These are phyloP conservation scores for Zonitis immaculata DNA, from an alignment of 2,888 invertebrate genomes.

Conservation along the genomic window DNA sequence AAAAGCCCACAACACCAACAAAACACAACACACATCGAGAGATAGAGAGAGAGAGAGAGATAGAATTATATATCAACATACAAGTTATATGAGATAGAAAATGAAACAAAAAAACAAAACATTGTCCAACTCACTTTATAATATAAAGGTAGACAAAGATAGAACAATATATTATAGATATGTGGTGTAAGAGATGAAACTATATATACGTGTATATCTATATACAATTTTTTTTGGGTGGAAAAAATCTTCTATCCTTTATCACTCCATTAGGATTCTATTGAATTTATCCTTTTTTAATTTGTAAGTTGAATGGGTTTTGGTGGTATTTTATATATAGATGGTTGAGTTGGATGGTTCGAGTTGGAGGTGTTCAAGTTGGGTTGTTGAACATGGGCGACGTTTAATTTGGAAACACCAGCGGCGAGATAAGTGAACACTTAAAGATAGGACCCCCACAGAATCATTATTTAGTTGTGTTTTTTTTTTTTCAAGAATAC, in stretches of 20 bases:
- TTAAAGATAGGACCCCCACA: not conserved
- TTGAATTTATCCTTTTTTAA: not conserved
- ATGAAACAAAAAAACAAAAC: not conserved
- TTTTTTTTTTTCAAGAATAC: no score
- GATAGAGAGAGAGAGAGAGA: not conserved
- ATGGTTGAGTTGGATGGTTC: conserved; percentile 9
- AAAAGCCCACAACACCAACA: conserved; percentile 33
- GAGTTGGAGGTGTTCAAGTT: conserved; percentile 17
- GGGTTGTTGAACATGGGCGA: conserved; percentile 33
- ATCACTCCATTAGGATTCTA: no score
- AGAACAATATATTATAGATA: no score
- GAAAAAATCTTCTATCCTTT: no score
- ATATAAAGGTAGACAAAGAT: no score
- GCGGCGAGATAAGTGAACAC: conserved; percentile 23
- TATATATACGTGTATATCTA: no score
- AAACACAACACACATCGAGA: conserved; percentile 9
- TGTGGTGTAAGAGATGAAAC: no score
- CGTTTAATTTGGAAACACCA: conserved; percentile 37
- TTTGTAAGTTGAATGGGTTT: conserved; percentile 6
- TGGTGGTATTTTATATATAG: conserved; percentile 1
- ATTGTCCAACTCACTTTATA: not conserved
- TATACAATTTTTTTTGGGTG: no score
- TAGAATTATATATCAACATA: no score
- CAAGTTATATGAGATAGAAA: no score
- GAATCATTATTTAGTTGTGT: not conserved